These are phyloP conservation scores for Pemphredon lugubris DNA, from an alignment of 2,888 invertebrate species.

Conservation along the genomic window DNA sequence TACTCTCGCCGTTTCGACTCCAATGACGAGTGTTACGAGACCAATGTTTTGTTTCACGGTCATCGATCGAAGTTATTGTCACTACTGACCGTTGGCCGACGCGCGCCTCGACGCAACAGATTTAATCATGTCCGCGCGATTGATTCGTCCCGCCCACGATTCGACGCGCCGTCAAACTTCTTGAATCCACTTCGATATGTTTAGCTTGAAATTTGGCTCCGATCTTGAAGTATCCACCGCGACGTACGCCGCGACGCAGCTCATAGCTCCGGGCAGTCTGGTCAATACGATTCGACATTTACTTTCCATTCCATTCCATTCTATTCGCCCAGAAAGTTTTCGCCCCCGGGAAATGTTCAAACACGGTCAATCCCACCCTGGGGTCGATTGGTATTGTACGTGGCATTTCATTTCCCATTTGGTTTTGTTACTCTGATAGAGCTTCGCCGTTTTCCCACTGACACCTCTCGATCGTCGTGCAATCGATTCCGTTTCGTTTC, in stretches of 20 bases:
- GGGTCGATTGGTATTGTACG: slow-evolving; percentile 33
- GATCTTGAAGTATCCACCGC: not conserved
- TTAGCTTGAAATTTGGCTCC: slow-evolving; percentile 41
- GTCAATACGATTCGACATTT: too few species aligned
- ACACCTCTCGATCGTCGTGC: slow-evolving; percentile 10
- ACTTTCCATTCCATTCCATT: slow-evolving; percentile 24
- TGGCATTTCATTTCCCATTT: slow-evolving; percentile 36
- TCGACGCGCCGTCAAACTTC: slow-evolving; percentile 8
- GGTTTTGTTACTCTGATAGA: slow-evolving; percentile 19
- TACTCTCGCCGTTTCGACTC: too few species aligned
- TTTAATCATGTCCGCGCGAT: not conserved
- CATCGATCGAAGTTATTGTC: slow-evolving; percentile 40
- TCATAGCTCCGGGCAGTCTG: slow-evolving; percentile 7
- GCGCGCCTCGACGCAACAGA: slow-evolving; percentile 13
- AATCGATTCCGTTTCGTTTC: slow-evolving; percentile 25
- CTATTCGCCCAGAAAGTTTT: slow-evolving; percentile 19
- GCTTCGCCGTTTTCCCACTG: slow-evolving; percentile 16
- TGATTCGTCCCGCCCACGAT: not conserved
- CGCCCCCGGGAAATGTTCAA: slow-evolving; percentile 11
- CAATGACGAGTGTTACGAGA: too few species aligned
- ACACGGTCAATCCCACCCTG: slow-evolving; percentile 19
- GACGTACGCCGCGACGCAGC: not conserved
- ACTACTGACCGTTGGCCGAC: too few species aligned
- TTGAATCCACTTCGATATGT: slow-evolving; percentile 60
- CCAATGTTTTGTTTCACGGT: too few species aligned